A percentile compares a stretch with the other conserved stretches of the same genome.
Evolutionary conservation across 1,140 invertebrate species (phyloP).

Genomic region (Temnothorax longispinosus): DNA sequence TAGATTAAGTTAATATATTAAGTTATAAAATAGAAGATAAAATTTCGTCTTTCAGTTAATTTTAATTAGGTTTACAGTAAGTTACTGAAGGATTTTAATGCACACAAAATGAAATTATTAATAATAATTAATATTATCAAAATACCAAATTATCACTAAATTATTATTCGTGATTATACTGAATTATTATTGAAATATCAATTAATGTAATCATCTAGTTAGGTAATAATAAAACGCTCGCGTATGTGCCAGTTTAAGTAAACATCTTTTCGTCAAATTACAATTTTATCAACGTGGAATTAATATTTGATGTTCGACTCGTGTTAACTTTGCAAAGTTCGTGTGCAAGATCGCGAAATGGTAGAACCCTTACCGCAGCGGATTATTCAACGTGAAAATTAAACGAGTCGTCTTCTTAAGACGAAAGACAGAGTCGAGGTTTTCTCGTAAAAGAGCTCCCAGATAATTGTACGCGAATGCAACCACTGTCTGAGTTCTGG

Average conservation of each 20-base stretch:
- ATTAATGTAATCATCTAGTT: background rate
- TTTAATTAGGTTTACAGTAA: background rate
- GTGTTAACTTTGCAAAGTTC: slow-evolving; percentile 26
- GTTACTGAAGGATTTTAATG: background rate
- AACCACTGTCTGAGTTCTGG: slow-evolving; percentile 1
- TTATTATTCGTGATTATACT: too few relatives aligned
- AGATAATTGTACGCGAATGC: slow-evolving; percentile 63
- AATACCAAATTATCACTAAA: too few relatives aligned
- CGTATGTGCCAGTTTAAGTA: background rate
- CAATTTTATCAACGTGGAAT: slow-evolving; percentile 7
- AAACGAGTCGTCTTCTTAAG: slow-evolving; percentile 30
- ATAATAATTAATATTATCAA: background rate
- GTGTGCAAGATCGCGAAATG: slow-evolving; percentile 3
- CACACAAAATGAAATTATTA: background rate
- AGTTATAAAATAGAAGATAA: background rate
- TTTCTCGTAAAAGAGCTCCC: slow-evolving; percentile 1
- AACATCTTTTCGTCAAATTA: background rate
- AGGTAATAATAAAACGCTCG: background rate
- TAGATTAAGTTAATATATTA: background rate
- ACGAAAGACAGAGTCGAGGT: slow-evolving; percentile 7
- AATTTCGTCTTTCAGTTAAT: background rate
- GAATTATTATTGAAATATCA: background rate
- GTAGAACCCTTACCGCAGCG: background rate
- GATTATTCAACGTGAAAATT: slow-evolving; percentile 42
- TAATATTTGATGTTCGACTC: slow-evolving; percentile 23